These are phyloP conservation scores for Chionodraco myersi DNA, from an alignment of 2,113 vertebrate genomes.

Conservation along the genomic window DNA sequence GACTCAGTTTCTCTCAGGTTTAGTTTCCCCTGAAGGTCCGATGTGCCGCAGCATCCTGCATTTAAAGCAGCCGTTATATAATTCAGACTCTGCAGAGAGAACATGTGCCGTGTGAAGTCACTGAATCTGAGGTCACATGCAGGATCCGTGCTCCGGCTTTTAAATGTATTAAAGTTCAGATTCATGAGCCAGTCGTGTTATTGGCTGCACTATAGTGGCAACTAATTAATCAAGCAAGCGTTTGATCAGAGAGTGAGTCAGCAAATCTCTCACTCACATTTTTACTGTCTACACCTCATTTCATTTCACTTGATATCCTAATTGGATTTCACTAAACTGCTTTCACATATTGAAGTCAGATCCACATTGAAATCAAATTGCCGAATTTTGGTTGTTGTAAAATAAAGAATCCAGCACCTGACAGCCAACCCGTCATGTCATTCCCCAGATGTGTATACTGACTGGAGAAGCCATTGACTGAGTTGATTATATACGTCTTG, in stretches of 20 bases:
- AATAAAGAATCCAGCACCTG: too few relatives aligned
- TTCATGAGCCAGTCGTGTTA: background rate
- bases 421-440: too few relatives aligned
- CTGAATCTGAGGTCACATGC: slow-evolving; percentile 18
- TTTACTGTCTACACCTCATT: background rate
- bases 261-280: slow-evolving; percentile 9
- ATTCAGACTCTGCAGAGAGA: slow-evolving; percentile 47
- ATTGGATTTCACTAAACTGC: background rate
- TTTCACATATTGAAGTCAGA: too few relatives aligned
- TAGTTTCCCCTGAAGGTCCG: slow-evolving; percentile 41
- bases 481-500: too few relatives aligned
- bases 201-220: background rate
- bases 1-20: slow-evolving; percentile 64
- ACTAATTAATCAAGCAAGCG: background rate
- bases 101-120: slow-evolving; percentile 36
- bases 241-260: slow-evolving; percentile 5
- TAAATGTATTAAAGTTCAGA: slow-evolving; percentile 47
- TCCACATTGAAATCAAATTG: too few relatives aligned
- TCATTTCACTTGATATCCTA: background rate
- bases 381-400: too few relatives aligned
- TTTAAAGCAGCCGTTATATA: slow-evolving; percentile 63
- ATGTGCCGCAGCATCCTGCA: slow-evolving; percentile 73
- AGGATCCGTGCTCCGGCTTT: slow-evolving; percentile 30
- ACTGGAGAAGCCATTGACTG: too few relatives aligned
- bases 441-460: too few relatives aligned